These are phyloP conservation scores for Agriopis aurantiaria DNA, from an alignment of 2,888 invertebrate species.

Conservation along the genomic window DNA sequence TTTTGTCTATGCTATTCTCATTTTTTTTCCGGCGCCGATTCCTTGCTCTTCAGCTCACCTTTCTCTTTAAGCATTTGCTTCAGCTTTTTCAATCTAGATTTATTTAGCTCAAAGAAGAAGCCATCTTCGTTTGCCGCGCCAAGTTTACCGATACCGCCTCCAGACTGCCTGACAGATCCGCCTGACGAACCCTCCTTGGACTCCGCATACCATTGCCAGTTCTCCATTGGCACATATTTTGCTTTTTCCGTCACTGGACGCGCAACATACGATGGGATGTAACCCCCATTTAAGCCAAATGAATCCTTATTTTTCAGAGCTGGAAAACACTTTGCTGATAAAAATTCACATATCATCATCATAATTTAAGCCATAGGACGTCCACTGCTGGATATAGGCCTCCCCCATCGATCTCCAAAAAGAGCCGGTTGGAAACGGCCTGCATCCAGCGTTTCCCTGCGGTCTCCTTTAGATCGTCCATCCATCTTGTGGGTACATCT, in stretches of 20 bases:
- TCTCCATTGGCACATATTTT: not conserved
- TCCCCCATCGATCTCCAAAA: too few relatives aligned
- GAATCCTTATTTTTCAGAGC: not conserved
- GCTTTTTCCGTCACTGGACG: not conserved
- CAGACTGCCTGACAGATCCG: conserved; percentile 23
- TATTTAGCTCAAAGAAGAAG: conserved; percentile 37
- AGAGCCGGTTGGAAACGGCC: too few relatives aligned
- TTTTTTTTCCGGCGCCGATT: not conserved
- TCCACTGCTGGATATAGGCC: too few relatives aligned
- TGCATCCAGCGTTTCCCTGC: too few relatives aligned
- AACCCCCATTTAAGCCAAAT: not conserved
- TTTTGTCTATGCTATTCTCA: not conserved
- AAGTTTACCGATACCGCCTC: conserved; percentile 28
- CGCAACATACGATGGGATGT: not conserved
- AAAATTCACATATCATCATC: not conserved
- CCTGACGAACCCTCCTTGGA: conserved; percentile 2
- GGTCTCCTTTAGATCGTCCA: too few relatives aligned
- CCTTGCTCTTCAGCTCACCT: conserved; percentile 10
- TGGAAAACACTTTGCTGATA: not conserved
- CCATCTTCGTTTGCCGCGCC: conserved; percentile 35
- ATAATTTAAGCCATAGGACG: too few relatives aligned
- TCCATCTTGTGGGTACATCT: too few relatives aligned
- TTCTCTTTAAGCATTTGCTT: conserved; percentile 33
- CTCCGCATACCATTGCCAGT: conserved; percentile 41
- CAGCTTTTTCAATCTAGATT: conserved; percentile 33